phyloP scores from a whole-genome alignment of 2,797 vertebrate species.

The Pipistrellus nathusii region DNA sequence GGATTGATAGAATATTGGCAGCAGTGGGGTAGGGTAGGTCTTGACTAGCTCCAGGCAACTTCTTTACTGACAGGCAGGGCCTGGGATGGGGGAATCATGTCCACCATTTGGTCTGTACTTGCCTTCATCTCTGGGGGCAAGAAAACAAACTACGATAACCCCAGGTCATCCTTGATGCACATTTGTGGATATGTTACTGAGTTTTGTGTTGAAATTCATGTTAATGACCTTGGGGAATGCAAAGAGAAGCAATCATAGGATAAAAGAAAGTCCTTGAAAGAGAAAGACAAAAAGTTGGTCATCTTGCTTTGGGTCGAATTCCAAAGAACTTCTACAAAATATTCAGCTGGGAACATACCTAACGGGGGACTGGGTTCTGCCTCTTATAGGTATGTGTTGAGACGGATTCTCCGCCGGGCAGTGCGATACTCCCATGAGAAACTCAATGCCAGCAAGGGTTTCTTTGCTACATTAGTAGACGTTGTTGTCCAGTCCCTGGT shows the following conservation, averaged over 20 bases:
- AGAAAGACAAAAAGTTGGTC: not conserved
- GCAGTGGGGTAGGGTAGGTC: not conserved
- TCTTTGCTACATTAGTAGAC: conserved; percentile 97
- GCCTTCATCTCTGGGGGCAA: not conserved
- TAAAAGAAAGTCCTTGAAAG: not conserved
- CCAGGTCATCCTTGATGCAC: not conserved
- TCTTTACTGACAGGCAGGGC: not conserved
- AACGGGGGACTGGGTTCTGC: conserved; percentile 12
- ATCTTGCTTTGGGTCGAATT: not conserved
- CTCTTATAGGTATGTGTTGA: conserved; percentile 94
- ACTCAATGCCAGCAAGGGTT: conserved; percentile 94
- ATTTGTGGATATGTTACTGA: conserved; percentile 32
- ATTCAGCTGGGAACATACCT: not conserved
- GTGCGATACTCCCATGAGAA: conserved; percentile 98
- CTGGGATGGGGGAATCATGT: not conserved
- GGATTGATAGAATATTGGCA: not conserved
- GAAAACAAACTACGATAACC: not conserved
- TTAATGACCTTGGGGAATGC: not conserved
- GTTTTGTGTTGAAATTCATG: not conserved
- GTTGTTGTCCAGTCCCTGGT: conserved; percentile 97
- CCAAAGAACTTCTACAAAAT: not conserved
- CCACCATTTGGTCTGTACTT: not conserved
- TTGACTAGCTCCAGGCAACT: not conserved
- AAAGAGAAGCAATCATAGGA: not conserved
- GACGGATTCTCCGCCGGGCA: conserved; percentile 96